Percentiles rank a stretch among this genome's conserved stretches.
Evolutionary conservation across 2,113 vertebrate genomes (phyloP).

Genomic region (Balaeniceps rex): DNA sequence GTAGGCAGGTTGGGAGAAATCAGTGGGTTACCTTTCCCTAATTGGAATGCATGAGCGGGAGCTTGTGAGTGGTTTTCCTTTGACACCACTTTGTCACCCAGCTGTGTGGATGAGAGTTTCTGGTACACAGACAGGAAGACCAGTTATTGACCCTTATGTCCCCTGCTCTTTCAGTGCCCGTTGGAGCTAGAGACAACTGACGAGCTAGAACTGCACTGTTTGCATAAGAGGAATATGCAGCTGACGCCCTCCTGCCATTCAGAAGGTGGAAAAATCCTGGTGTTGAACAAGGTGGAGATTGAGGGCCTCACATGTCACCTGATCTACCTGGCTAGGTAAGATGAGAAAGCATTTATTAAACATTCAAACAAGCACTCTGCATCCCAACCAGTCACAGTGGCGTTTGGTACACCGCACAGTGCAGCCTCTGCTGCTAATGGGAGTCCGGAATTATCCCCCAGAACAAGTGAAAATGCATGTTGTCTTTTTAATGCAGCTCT

Average conservation of each 20-base stretch:
- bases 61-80: neutral
- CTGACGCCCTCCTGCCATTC: neutral
- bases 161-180: neutral
- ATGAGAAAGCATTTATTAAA: neutral
- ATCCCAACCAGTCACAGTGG: neutral
- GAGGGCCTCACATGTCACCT: neutral
- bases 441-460: neutral
- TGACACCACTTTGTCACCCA: neutral
- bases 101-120: neutral
- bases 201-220: neutral
- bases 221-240: neutral
- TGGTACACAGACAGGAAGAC: neutral
- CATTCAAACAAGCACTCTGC: neutral
- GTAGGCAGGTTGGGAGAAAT: neutral
- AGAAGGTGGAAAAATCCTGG: neutral
- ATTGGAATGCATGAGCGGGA: accelerated
- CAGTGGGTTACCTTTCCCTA: neutral
- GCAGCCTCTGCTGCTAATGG: neutral
- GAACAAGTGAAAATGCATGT: neutral
- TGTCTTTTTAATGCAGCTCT: neutral
- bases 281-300: neutral
- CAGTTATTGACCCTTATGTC: neutral
- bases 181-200: neutral
- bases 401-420: neutral
- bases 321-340: neutral